Evolutionary conservation across 2,888 invertebrate species (phyloP).

Genomic region (Sesia apiformis): DNA sequence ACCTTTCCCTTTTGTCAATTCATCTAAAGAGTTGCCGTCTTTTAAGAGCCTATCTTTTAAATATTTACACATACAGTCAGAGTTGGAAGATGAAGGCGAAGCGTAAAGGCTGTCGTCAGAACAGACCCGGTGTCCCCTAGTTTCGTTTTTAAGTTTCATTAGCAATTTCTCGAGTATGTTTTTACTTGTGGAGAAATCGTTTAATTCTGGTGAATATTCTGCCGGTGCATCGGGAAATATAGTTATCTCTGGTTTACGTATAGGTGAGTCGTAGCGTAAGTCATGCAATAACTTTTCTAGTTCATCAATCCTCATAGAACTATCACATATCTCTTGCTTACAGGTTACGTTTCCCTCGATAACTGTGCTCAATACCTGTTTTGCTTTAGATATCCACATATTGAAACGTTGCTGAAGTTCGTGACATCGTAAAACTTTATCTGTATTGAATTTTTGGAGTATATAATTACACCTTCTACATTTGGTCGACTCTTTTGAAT

Average conservation of each 20-base stretch:
- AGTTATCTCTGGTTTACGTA: conserved; percentile 11
- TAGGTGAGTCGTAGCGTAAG: conserved; percentile 12
- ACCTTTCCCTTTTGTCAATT: neutral
- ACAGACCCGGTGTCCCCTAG: neutral
- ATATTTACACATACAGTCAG: conserved; percentile 18
- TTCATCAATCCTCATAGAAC: conserved; percentile 10
- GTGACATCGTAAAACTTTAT: conserved; percentile 12
- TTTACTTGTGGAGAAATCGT: conserved; percentile 17
- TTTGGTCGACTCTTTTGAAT: conserved; percentile 14
- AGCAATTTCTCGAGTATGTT: conserved; percentile 20
- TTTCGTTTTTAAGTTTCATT: conserved; percentile 10
- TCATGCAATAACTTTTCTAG: conserved; percentile 20
- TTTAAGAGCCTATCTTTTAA: conserved; percentile 3
- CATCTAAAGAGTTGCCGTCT: neutral
- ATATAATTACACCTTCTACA: conserved; percentile 34
- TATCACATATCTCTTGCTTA: conserved; percentile 15
- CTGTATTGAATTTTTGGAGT: conserved; percentile 18
- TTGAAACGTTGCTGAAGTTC: conserved; percentile 16
- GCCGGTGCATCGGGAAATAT: conserved; percentile 12
- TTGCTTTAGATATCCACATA: conserved; percentile 24
- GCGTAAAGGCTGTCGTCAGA: neutral
- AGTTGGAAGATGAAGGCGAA: neutral
- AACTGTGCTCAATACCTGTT: conserved; percentile 21
- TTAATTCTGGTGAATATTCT: conserved; percentile 5
- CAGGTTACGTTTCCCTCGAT: conserved; percentile 17